Conservation (phyloP, 2,113 vertebrate genomes). For the Turnix velox region DNA sequence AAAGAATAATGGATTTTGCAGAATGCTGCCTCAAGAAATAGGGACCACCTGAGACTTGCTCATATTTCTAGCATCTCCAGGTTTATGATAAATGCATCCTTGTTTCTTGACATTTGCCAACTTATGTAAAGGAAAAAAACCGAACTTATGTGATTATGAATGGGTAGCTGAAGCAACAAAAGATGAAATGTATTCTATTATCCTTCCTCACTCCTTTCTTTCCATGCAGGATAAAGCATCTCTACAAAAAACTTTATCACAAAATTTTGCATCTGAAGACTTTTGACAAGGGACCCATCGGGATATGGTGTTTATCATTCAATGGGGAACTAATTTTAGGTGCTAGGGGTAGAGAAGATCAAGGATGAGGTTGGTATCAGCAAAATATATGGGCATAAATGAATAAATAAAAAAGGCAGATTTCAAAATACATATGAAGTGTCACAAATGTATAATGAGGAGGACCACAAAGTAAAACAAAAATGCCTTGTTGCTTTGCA, state of each 20-base stretch:
- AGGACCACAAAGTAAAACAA: neutral
- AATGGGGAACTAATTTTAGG: neutral
- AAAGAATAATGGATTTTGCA: neutral
- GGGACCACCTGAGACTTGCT: neutral
- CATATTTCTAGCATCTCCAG: neutral
- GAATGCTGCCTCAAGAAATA: neutral
- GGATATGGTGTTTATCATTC: neutral
- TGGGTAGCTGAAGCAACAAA: neutral
- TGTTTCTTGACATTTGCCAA: neutral
- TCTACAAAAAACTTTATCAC: neutral
- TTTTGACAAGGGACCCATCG: neutral
- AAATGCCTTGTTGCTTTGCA: neutral
- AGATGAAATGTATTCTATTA: neutral
- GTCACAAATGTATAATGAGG: neutral
- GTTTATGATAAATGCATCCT: neutral
- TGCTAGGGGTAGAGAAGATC: neutral
- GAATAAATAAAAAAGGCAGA: neutral
- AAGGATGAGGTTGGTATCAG: neutral
- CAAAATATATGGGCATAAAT: neutral
- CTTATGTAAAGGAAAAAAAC: neutral
- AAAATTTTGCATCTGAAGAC: neutral
- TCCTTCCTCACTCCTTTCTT: neutral
- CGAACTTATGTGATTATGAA: neutral
- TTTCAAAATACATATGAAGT: neutral
- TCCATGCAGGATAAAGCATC: neutral